Evolutionary conservation across 2,888 invertebrate genomes (phyloP), one percentile per base, ranked within the genome.

Genomic region (Antheraea assamensis): DNA sequence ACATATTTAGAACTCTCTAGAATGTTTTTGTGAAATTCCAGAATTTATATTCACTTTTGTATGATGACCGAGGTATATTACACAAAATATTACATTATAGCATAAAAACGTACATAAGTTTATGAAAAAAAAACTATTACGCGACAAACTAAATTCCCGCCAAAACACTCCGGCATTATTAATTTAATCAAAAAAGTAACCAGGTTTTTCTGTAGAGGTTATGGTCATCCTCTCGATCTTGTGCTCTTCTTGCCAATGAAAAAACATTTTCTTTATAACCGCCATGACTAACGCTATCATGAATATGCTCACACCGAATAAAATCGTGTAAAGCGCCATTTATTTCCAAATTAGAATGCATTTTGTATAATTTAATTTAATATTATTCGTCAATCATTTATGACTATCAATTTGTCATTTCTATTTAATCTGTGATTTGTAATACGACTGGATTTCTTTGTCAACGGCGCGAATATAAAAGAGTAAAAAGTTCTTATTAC

Each of bases 281-380:
- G 93, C 89, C 74, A 93, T 85, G 0, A 94, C 92, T 78, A 94
- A 77, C 8, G 91, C 92, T 82, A 94, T 94, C 87, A 94, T 83
- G 81, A 94, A 94, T 83, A 94, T 88, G 79, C 94, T 92, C 81
- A 94, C 79, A 61, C 93, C 92, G 75, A 94, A 92, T 74, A 94
- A 82, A 83, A 94, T 93, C 47, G 92, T 92, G 78, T 93, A 94
- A 30, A 94, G 79, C 31, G 93, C 94, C 94, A 94, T 93, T 86
- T 81, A 79, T 71, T 72, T 15, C 13, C 30, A 73, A 70, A 74
- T 58, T 24, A 71, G 58, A 21, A 10, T 70, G 31, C 71, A 74
- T 74, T 74, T 73, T 73, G 61, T 47, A 31, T 70, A 58, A 72
- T 68, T 73, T 42, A 55, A 72, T 68, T 61, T 61, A 64, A 64